Base-by-base conservation (phyloP, 2,113 vertebrate genomes). In the Sigmodon hispidus region DNA sequence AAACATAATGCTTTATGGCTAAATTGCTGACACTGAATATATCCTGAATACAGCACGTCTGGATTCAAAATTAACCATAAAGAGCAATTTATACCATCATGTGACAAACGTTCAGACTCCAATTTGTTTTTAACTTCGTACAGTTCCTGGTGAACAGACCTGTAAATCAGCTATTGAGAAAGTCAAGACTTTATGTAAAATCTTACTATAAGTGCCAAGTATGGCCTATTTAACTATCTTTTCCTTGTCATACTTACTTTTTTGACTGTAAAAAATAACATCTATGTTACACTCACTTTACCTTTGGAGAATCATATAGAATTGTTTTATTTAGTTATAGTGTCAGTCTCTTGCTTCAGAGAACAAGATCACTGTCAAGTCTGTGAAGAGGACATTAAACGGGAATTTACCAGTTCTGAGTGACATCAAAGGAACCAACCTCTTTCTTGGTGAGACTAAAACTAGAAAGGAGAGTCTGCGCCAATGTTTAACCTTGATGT, bases 141-240 rank as follows among this genome's bases (percentile, higher is more conserved):
- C 43, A 89, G 7, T 90, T 57, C 13, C 10, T 90, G 29, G 31
- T n/a, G 11, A 95, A 93, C 76, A 57, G 79, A 72, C 13, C 36
- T 91, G 17, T 50, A 22, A 36, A 50, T 77, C 48, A 96, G 15
- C 31, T 94, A 26, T 15, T 63, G 16, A 86, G 48, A 90, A 97
- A 97, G 67, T 22, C 67, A 93, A 88, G 48, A 92, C 19, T 67
- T 72, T 90, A 52, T 89, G 36, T 59, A 29, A 75, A 95, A 96
- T 77, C 86, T 31, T 43, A 52, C 29, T 1, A 2, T 67, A 50
- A 21, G 10, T 85, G 69, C n/a, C 31, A 93, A 59, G 43, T 45
- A 22, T 85, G 43, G 43, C 80, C 34, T 17, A 50, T 36, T 94
- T 88, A 89, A 29, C 88, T 70, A 36, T 72, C 34, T 57, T 86